These are phyloP conservation scores for Chaetops frenatus DNA, from an alignment of 2,113 vertebrate genomes.

Conservation along the genomic window DNA sequence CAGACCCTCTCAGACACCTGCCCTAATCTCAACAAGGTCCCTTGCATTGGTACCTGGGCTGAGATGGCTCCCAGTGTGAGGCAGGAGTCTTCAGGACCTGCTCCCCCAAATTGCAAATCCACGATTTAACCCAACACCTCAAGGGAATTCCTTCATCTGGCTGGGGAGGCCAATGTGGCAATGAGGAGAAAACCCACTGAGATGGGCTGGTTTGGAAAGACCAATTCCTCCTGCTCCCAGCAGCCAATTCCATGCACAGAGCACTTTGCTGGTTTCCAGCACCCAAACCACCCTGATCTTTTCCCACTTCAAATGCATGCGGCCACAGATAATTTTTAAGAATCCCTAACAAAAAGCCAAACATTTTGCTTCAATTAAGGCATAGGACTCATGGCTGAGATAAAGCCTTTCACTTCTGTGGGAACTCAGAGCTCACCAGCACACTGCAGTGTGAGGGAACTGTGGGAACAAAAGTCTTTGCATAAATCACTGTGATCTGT, in stretches of 20 bases:
- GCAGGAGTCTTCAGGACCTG: neutral
- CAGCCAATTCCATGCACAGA: neutral
- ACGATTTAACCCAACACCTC: neutral
- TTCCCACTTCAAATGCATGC: neutral
- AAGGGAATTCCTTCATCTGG: neutral
- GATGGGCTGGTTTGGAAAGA: rapidly evolving
- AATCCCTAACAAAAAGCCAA: neutral
- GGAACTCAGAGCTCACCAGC: neutral
- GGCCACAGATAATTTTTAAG: neutral
- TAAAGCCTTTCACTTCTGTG: neutral
- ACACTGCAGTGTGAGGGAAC: neutral
- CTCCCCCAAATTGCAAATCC: neutral
- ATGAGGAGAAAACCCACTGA: rapidly evolving
- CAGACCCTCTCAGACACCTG: neutral
- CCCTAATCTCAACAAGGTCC: rapidly evolving
- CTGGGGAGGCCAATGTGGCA: rapidly evolving
- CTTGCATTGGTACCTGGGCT: neutral
- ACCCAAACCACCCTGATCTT: neutral
- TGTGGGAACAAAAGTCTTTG: neutral
- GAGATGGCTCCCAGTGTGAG: neutral
- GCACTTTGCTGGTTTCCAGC: neutral
- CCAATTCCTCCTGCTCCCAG: neutral
- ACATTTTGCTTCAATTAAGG: neutral
- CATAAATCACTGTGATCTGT: neutral
- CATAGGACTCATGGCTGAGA: rapidly evolving